These are phyloP conservation scores for Artibeus lituratus DNA, from an alignment of 2,797 vertebrate genomes.

Conservation along the genomic window DNA sequence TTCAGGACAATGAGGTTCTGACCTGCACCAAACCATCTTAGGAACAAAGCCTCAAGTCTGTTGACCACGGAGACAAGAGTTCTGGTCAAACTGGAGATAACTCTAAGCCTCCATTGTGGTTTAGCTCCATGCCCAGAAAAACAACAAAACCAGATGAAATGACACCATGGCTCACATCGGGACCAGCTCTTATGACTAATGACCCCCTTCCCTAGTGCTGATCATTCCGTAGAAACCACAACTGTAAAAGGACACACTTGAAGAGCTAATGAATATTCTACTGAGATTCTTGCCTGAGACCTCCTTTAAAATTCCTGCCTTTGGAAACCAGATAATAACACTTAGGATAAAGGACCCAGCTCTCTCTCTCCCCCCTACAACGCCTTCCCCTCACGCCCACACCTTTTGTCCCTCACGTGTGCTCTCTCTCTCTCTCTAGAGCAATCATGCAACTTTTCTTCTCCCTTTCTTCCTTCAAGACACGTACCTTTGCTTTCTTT, in stretches of 20 bases:
- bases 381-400: not conserved
- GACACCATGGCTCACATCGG: not conserved
- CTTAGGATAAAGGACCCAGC: not conserved
- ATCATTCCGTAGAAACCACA: not conserved
- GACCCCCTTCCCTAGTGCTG: not conserved
- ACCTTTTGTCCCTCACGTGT: not conserved
- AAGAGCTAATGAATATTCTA: not conserved
- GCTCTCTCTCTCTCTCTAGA: not conserved
- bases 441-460: not conserved
- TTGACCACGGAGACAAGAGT: not conserved
- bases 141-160: not conserved
- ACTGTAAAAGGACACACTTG: not conserved
- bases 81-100: not conserved
- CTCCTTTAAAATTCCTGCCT: not conserved
- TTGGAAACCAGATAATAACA: not conserved
- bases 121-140: not conserved
- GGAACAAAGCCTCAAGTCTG: not conserved
- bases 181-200: not conserved
- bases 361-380: no score
- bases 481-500: not conserved
- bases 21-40: not conserved
- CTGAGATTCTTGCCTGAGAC: not conserved
- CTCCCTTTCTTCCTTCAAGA: not conserved
- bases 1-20: not conserved
- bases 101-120: not conserved